Evolutionary conservation across 2,888 invertebrate genomes (phyloP), one percentile per base, ranked within the genome.

Genomic region (Lapara coniferarum): DNA sequence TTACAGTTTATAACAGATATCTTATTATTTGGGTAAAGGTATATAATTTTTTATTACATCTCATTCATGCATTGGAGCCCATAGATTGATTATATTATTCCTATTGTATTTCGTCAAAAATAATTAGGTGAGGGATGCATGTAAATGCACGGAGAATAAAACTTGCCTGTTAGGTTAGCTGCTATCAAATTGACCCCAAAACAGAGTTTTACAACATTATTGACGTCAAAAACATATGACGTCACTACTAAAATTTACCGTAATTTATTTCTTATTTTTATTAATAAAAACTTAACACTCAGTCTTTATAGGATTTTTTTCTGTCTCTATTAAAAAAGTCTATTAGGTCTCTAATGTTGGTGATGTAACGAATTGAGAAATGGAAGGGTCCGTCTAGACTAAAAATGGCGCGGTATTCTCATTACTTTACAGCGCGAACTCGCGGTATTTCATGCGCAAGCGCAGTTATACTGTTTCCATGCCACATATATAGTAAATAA

Each of bases 11-110:
- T 44, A 10, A 14, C 30, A 7, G 58, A 63, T 63, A 63, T 63
- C 19, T 63, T 63, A 63, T 63, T 63, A 63, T 82, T 86, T 87
- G 86, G 91, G 90, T 87, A 84, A 84, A 89, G 90, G 90, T 91
- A 89, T 85, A 85, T 56, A 25, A 77, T 84, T 82, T 81, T 80
- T 83, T 81, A 71, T 78, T 82, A 84, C 75, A 71, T 71, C 77
- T 87, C 86, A 83, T 73, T 68, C 81, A 80, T 74, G 71, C 76
- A 79, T 77, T 71, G 49, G 63, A 63, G 63, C 49, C 63, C 63
- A 63, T 63, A 10, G 16, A 59, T 46, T 44, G 46, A 46, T 12
- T n/a, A 53, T 8, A 25, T 12, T n/a, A 53, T 8, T 30, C 57
- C 13, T 30, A 63, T 63, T 7, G 10, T 5, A 19, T 49, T 63